Base-by-base conservation (phyloP, 1,140 invertebrate species). In the Bombus affinis region DNA sequence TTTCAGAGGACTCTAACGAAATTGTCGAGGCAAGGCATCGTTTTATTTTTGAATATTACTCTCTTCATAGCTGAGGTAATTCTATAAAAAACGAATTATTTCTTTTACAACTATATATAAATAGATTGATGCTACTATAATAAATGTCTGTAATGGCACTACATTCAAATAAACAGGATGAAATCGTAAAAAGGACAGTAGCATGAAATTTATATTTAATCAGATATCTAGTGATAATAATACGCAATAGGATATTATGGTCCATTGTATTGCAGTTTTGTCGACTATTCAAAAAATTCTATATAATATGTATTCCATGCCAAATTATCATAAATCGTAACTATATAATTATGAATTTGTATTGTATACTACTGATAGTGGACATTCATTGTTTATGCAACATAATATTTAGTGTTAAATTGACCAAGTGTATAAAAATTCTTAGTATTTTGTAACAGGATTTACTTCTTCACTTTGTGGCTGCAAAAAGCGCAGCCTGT, bases 1-100 rank as follows among this genome's bases (percentile, higher is more conserved):
- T 78, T 66, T n/a, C 76, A 78, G 10, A 44, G 22, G 9, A 25
- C 18, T n/a, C 2, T 4, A n/a, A 0, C 28, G 3, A 78, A 18
- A 32, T 3, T 42, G 37, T 32, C n/a, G 15, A 18, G 18, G 9
- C 76, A 35, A 66, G 10, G 4, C 3, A 1, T 78, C 59, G 4
- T 32, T 5, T 10, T 66, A 9, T 12, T 65, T 15, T 32, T 65
- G 10, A 25, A n/a, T 22, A 8, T 66, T 2, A 66, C 15, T 9
- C 37, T 42, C 10, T 25, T 65, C 28, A 39, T 62, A n/a, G 76
- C n/a, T 9, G 59, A 42, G 76, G 76, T 78, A 78, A 78, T 9
- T 77, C 37, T 15, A 53, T 53, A 25, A 74, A 25, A 75, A 6
- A 42, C 2, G 5, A 72, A 42, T n/a, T 42, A 3, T 22, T 53